Evolutionary conservation across 2,888 invertebrate genomes (phyloP).

Genomic region (Oligia latruncula): DNA sequence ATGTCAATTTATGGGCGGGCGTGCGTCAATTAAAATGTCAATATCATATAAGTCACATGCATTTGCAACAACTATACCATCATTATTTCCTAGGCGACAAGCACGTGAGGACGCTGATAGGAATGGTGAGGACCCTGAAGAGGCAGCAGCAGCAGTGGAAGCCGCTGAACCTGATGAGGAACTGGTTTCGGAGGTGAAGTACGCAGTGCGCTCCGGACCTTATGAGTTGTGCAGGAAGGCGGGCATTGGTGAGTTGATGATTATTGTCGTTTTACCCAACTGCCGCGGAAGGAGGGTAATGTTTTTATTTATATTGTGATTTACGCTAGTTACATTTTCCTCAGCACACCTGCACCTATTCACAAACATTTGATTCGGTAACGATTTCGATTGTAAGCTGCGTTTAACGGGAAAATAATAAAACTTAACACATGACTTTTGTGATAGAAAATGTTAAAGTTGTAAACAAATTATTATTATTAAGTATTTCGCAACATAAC

Average conservation of each 20-base stretch:
- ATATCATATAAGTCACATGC: not conserved
- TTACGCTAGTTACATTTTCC: too few relatives aligned
- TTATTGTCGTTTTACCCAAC: not conserved
- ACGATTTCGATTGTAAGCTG: too few relatives aligned
- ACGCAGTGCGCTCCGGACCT: conserved; percentile 96
- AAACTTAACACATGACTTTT: too few relatives aligned
- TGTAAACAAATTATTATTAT: too few relatives aligned
- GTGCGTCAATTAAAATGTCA: not conserved
- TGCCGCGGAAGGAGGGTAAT: too few relatives aligned
- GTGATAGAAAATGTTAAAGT: too few relatives aligned
- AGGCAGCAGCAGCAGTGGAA: conserved; percentile 90
- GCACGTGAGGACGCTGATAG: conserved; percentile 88
- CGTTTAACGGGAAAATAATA: too few relatives aligned
- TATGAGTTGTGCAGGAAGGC: conserved; percentile 96
- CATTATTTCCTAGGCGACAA: conserved; percentile 44
- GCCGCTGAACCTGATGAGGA: conserved; percentile 90
- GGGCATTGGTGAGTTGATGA: conserved; percentile 91
- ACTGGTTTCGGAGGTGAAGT: conserved; percentile 92
- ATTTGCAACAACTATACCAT: not conserved
- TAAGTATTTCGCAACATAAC: too few relatives aligned
- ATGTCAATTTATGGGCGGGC: not conserved
- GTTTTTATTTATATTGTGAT: too few relatives aligned
- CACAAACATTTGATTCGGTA: too few relatives aligned
- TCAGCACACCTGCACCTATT: too few relatives aligned
- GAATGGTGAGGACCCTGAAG: conserved; percentile 92